Conservation (phyloP, 2,113 vertebrate genomes). For the Gymnobelideus leadbeateri region DNA sequence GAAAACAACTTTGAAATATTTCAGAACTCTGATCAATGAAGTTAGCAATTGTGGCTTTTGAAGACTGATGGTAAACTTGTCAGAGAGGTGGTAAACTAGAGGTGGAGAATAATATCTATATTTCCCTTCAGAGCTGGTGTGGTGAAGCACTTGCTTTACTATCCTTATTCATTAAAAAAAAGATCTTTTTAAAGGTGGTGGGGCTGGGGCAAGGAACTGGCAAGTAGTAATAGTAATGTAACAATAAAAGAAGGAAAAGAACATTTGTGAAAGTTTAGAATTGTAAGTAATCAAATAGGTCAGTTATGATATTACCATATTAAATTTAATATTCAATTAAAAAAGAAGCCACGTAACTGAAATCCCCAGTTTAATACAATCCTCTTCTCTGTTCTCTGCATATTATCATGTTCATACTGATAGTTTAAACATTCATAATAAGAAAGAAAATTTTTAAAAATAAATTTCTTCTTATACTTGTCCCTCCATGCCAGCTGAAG, state of each 20-base stretch:
- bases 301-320: not conserved
- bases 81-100: not conserved
- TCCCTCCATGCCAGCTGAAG: slow-evolving; percentile 6
- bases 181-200: not conserved
- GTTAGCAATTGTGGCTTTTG: not conserved
- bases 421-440: not conserved
- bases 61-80: not conserved
- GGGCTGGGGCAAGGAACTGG: not conserved
- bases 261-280: not conserved
- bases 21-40: not conserved
- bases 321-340: not conserved
- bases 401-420: not conserved
- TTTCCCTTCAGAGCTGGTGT: not conserved
- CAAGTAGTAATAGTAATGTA: not conserved
- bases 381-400: not conserved
- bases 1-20: not conserved
- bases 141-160: not conserved
- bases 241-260: not conserved
- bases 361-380: not conserved
- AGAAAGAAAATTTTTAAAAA: slow-evolving; percentile 40
- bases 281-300: not conserved
- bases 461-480: slow-evolving; percentile 36
- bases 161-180: not conserved
- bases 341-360: not conserved
- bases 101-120: not conserved